Base-by-base conservation (phyloP, 2,888 invertebrate genomes). In the Eumacrocentrus americanus region DNA sequence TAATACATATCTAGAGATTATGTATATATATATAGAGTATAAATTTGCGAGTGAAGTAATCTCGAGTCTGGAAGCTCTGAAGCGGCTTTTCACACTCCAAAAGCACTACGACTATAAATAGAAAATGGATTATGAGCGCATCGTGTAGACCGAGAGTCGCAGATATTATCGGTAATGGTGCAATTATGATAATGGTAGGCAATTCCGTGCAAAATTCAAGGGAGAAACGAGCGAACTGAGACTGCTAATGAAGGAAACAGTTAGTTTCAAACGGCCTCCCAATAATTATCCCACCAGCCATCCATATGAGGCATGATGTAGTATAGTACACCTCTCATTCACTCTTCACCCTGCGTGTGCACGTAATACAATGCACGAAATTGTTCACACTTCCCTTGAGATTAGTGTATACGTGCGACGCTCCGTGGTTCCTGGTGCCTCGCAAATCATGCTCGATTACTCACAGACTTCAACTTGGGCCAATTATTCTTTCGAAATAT, bases 241-340 rank as follows among this genome's bases (percentile, higher is more conserved):
- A 80, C 78, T 80, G 78, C 80, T 81, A 80, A 81, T 80, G 80
- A 81, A 81, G 80, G 80, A 81, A 80, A 81, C 80, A 79, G 79
- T 79, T 79, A 79, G 79, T 80, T 81, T 80, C 80, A 80, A 80
- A 80, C 80, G 79, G 80, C 73, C 78, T 79, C 74, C 60, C 74
- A 75, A 80, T 79, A 80, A 80, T 80, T 80, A 80, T 78, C 74
- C 72, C 69, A 72, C 72, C 75, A 73, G 71, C 72, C 76, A 75
- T 76, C 73, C 75, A 73, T 74, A 74, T 78, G 54, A 37, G 42
- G 38, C 23, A 58, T 76, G 75, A 16, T 23, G 18, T 25, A 52
- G 29, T 12, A 6, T 46, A 23, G 3, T 12, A 46, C 51, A 23
- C 47, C 47, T 3, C 48, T 46, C 44, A 35, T 25, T 47, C 37